These are phyloP conservation scores for Podotricha telesiphe DNA, from an alignment of 2,888 invertebrate species.

Conservation along the genomic window DNA sequence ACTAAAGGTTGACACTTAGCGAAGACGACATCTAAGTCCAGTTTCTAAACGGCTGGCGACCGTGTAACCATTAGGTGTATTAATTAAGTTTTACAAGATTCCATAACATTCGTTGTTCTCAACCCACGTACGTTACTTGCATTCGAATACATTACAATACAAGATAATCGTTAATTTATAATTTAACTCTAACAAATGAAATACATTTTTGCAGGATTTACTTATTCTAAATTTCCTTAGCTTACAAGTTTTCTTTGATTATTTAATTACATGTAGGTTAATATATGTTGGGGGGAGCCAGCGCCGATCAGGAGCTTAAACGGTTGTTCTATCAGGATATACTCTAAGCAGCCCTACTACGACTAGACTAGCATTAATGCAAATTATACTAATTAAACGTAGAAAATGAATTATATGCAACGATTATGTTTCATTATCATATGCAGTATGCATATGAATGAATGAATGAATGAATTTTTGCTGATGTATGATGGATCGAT, in stretches of 20 bases:
- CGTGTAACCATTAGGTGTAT: slow-evolving; percentile 29
- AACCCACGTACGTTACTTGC: slow-evolving; percentile 65
- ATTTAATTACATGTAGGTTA: slow-evolving; percentile 38
- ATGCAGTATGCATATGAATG: slow-evolving; percentile 8
- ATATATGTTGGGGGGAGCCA: slow-evolving; percentile 52
- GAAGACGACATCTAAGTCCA: slow-evolving; percentile 43
- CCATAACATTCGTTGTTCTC: slow-evolving; percentile 68
- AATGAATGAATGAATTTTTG: background rate
- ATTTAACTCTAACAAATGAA: slow-evolving; percentile 70
- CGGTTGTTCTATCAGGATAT: slow-evolving; percentile 4
- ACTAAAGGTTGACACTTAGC: slow-evolving; percentile 30
- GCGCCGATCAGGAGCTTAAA: slow-evolving; percentile 51
- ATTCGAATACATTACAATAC: slow-evolving; percentile 46
- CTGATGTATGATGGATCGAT: background rate
- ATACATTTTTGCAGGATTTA: slow-evolving; percentile 70
- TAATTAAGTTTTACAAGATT: slow-evolving; percentile 27
- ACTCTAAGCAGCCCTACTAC: background rate
- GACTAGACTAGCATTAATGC: background rate
- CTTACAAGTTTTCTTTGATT: slow-evolving; percentile 71
- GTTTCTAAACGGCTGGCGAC: slow-evolving; percentile 44
- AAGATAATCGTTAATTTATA: slow-evolving; percentile 46
- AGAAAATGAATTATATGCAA: background rate
- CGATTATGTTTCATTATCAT: background rate
- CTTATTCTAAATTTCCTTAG: slow-evolving; percentile 62
- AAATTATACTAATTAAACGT: background rate